A percentile compares a stretch with the other conserved stretches of the same genome.
phyloP scores from a whole-genome alignment of 2,888 invertebrate species.

The Hedya salicella region DNA sequence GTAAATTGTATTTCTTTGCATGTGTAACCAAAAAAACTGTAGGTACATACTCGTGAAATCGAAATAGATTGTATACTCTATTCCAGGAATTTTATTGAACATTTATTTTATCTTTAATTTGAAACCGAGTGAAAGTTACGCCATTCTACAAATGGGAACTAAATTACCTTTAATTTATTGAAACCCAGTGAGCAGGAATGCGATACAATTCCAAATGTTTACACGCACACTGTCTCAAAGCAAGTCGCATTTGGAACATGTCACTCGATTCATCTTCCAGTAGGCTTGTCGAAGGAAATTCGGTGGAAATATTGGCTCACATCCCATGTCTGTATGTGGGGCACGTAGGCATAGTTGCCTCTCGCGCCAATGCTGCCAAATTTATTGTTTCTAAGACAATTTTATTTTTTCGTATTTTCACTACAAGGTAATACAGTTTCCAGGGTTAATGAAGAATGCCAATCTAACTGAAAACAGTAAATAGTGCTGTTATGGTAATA shows the following conservation, averaged over 20 bases:
- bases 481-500: too few relatives aligned
- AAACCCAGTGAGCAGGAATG: neutral
- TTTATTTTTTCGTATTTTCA: slow-evolving; percentile 2
- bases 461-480: too few relatives aligned
- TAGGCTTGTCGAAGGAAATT: slow-evolving; percentile 61
- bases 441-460: neutral
- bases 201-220: slow-evolving; percentile 22
- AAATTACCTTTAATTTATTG: too few relatives aligned
- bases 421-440: neutral
- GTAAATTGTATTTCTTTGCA: too few relatives aligned
- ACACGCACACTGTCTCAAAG: slow-evolving; percentile 34
- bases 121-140: too few relatives aligned
- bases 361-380: slow-evolving; percentile 47
- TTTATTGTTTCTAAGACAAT: slow-evolving; percentile 30
- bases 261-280: slow-evolving; percentile 61
- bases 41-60: too few relatives aligned
- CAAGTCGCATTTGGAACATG: slow-evolving; percentile 41
- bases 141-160: too few relatives aligned
- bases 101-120: too few relatives aligned
- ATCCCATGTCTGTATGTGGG: slow-evolving; percentile 58
- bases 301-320: slow-evolving; percentile 62
- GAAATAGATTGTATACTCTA: too few relatives aligned
- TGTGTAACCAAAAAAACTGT: too few relatives aligned
- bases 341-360: slow-evolving; percentile 52
- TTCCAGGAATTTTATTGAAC: too few relatives aligned